Evolutionary conservation across 1,140 invertebrate species (phyloP).

Genomic region (Brachionus plicatilis): DNA sequence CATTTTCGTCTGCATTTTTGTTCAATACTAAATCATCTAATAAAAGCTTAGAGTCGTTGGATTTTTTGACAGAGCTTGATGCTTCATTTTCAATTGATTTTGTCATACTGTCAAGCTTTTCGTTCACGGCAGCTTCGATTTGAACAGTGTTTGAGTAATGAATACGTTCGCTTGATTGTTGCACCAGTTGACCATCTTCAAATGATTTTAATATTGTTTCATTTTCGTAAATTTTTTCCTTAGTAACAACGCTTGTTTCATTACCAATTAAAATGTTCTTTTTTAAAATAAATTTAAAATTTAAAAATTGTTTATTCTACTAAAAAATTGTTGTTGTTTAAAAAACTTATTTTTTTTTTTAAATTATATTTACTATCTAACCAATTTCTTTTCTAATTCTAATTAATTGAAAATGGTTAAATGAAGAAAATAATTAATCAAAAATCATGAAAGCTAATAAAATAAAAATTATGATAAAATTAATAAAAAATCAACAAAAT

Average conservation of each 20-base stretch:
- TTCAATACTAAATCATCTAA: neutral
- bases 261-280: neutral
- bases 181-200: neutral
- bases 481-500: too few species aligned
- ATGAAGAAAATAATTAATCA: too few species aligned
- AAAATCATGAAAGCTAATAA: too few species aligned
- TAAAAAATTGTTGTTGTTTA: neutral
- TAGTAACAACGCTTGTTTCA: neutral
- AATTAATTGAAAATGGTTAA: too few species aligned
- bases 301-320: neutral
- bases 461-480: too few species aligned
- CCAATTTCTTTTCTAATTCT: too few species aligned
- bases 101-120: neutral
- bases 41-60: neutral
- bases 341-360: too few species aligned
- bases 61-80: neutral
- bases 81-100: neutral
- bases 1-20: constrained; percentile 44
- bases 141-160: neutral
- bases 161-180: neutral
- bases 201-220: constrained; percentile 29
- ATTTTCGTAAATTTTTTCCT: constrained; percentile 11
- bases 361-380: too few species aligned
- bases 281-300: neutral
- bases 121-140: neutral